Evolutionary conservation across 2,113 vertebrate species (phyloP), one percentile per base, ranked within the genome.

Genomic region (Macrotus californicus): DNA sequence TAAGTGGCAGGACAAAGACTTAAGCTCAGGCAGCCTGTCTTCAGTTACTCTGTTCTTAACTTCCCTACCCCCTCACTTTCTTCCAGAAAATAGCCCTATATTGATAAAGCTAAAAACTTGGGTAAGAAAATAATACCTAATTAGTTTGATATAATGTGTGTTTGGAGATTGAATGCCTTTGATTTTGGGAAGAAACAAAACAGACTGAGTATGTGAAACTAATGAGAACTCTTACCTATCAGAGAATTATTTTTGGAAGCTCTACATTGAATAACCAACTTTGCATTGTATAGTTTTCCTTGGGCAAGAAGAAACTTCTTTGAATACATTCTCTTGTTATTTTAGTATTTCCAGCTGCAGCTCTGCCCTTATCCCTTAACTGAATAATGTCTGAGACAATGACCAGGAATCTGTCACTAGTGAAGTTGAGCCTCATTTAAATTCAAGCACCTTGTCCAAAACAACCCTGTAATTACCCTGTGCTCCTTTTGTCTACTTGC

Each of bases 391-490:
- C 61, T 14, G 19, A 89, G 72, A 48, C 34, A 79, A 67, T 89
- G 82, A 43, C 54, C 73, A 93, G 69, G 46, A 93, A 91, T 75
- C 59, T 97, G 89, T 91, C 92, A 91, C 34, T 59, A 69, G 54
- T 75, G 31, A 61, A 81, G 61, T 41, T 48, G 77, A 69, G 73
- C 85, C 46, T 90, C 69, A 84, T 72, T 95, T 93, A 94, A 39
- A 75, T 95, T 88, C 76, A 91, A 61, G 70, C 41, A 56, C 52
- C 91, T 95, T 89, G 67, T 96, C 90, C 70, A 43, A 61, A 79
- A 85, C 34, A 94, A 87, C 52, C 31, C 89, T 92, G 14, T 72
- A 82, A 96, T 96, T 96, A 94, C 91, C 21, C 31, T n/a, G 61
- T 70, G 34, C 29, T 82, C n/a, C 36, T 87, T 94, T 89, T 82